Base-by-base conservation (phyloP, 2,888 invertebrate genomes). In the Ophion obscuratus region DNA sequence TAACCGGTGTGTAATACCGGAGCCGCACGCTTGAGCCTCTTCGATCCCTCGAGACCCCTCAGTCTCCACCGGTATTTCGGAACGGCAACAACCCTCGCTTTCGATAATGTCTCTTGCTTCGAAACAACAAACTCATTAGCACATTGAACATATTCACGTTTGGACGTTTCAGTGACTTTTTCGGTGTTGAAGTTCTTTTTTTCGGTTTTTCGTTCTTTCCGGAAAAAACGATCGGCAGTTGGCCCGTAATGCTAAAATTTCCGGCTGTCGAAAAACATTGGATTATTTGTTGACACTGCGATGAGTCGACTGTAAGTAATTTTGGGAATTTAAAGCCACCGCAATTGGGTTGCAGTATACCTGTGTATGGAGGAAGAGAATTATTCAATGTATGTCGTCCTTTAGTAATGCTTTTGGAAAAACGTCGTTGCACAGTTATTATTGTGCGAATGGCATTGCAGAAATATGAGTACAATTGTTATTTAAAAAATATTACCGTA, bases 21-120 rank as follows among this genome's bases (percentile, higher is more conserved):
- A 47, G 11, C 47, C 47, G 47, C 77, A 71, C 79, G 86, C 81
- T 66, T 78, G 64, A 80, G 83, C 87, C 47, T 47, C 79, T 86
- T 88, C 88, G 85, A 87, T 83, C 79, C 78, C 83, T 83, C 74
- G 84, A 70, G 79, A 84, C 87, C 47, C 47, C 47, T 89, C 91
- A 92, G 92, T 92, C 90, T 87, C 85, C 81, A 85, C 89, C 89
- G 88, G 90, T 78, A 88, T 89, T 90, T 89, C 91, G 90, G 77
- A 75, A 88, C 85, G 90, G 85, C 87, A 89, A 89, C 87, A 89
- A 85, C 84, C 84, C 53, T 74, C 31, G 77, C 31, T 44, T 61
- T 87, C 70, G 59, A 10, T 27, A 62, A 36, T 20, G 40, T 1
- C 2, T 14, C 66, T 78, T 77, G 20, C 40, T 44, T 76, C 4